A percentile compares a stretch with the other conserved stretches of the same genome.
phyloP scores from a whole-genome alignment of 1,140 invertebrate species.

The Drosophila lacteicornis region DNA sequence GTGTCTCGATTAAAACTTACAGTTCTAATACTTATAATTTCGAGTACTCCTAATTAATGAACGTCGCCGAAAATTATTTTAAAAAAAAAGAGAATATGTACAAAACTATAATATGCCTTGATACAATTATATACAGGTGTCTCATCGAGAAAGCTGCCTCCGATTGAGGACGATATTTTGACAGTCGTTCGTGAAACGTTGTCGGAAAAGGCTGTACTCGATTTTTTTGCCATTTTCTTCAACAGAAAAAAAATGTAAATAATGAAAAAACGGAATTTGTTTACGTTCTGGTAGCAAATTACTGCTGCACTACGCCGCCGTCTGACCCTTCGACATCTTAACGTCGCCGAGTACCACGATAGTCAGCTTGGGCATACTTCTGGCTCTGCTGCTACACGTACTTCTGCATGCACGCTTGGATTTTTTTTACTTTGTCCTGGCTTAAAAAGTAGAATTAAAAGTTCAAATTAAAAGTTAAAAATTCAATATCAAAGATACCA shows the following conservation, averaged over 20 bases:
- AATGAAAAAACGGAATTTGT: no score
- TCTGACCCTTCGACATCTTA: constrained; percentile 92
- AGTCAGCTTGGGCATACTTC: constrained; percentile 88
- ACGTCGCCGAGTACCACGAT: constrained; percentile 91
- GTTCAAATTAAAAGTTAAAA: no score
- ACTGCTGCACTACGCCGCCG: constrained; percentile 92
- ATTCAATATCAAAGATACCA: no score
- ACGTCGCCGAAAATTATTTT: background rate
- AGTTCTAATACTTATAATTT: no score
- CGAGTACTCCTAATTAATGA: background rate
- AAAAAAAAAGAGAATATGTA: background rate
- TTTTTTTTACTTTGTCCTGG: constrained; percentile 91
- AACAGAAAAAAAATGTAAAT: no score
- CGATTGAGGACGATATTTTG: no score
- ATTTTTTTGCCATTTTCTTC: no score
- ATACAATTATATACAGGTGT: no score
- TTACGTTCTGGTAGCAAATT: constrained; percentile 87
- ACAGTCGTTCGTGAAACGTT: no score
- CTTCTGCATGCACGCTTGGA: constrained; percentile 91
- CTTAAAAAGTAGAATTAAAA: constrained; percentile 68
- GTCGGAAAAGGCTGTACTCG: no score
- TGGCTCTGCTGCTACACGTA: constrained; percentile 85
- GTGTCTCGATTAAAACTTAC: no score
- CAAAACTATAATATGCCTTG: background rate
- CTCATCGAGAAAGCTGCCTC: no score